Conservation (phyloP, 2,113 vertebrate species). For the Nyctibius bracteatus region DNA sequence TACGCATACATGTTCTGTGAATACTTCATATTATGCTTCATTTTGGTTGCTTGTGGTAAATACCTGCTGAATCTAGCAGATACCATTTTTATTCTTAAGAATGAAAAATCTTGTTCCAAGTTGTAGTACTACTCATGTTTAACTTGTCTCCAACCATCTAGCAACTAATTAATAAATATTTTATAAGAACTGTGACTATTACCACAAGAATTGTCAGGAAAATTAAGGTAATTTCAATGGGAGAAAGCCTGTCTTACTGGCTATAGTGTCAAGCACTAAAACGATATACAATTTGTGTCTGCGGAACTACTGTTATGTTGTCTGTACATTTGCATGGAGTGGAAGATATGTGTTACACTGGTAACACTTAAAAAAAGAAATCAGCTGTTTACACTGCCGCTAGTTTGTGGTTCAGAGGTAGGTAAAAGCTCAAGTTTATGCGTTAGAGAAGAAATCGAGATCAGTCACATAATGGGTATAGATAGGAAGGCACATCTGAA, state of each 20-base stretch:
- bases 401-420: not conserved
- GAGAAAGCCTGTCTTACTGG: not conserved
- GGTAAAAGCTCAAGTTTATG: not conserved
- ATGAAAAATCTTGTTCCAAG: not conserved
- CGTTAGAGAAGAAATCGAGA: not conserved
- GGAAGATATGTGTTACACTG: not conserved
- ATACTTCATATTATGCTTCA: not conserved
- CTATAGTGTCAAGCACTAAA: not conserved
- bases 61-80: not conserved
- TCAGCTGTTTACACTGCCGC: not conserved
- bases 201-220: not conserved
- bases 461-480: not conserved
- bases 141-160: not conserved
- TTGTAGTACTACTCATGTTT: not conserved
- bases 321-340: not conserved
- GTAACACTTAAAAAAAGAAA: not conserved
- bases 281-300: not conserved
- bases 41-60: not conserved
- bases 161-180: not conserved
- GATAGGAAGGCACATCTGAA: not conserved
- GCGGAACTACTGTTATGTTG: not conserved
- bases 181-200: not conserved
- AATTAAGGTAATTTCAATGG: not conserved
- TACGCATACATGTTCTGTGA: not conserved
- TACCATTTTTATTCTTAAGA: not conserved